phyloP scores from a whole-genome alignment of 2,113 vertebrate species.

The Cebidichthys violaceus region DNA sequence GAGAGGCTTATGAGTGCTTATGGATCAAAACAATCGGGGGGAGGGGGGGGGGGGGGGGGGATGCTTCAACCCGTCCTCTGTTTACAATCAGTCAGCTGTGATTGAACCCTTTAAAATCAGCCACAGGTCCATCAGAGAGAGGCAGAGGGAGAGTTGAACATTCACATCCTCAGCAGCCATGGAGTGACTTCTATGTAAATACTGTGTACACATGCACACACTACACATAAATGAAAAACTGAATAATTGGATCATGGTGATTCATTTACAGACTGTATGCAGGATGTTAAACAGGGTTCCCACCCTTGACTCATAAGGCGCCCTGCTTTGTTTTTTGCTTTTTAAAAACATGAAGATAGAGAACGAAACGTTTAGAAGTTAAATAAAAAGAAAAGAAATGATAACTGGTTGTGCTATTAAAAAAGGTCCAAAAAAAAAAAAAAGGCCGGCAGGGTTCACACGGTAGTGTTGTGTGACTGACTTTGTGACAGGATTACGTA shows the following conservation, averaged over 20 bases:
- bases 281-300: slow-evolving; percentile 77
- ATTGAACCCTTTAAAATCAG: neutral
- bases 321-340: neutral
- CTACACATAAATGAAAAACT: neutral
- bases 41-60: too few relatives aligned
- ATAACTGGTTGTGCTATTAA: neutral
- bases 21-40: slow-evolving; percentile 13
- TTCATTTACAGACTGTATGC: slow-evolving; percentile 46
- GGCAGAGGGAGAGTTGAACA: slow-evolving; percentile 59
- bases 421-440: neutral
- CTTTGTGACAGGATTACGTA: neutral
- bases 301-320: slow-evolving; percentile 34
- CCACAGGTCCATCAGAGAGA: neutral
- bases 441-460: neutral
- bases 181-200: too few relatives aligned
- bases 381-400: neutral
- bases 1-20: neutral
- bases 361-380: neutral
- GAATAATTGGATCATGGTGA: slow-evolving; percentile 70
- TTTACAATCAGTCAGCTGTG: slow-evolving; percentile 2
- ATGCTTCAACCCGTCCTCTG: slow-evolving; percentile 69
- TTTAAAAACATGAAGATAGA: neutral
- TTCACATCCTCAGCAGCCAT: slow-evolving; percentile 35
- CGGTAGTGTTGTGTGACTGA: neutral
- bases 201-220: slow-evolving; percentile 10